Evolutionary conservation across 2,113 vertebrate species (phyloP).

Genomic region (Lathamus discolor): DNA sequence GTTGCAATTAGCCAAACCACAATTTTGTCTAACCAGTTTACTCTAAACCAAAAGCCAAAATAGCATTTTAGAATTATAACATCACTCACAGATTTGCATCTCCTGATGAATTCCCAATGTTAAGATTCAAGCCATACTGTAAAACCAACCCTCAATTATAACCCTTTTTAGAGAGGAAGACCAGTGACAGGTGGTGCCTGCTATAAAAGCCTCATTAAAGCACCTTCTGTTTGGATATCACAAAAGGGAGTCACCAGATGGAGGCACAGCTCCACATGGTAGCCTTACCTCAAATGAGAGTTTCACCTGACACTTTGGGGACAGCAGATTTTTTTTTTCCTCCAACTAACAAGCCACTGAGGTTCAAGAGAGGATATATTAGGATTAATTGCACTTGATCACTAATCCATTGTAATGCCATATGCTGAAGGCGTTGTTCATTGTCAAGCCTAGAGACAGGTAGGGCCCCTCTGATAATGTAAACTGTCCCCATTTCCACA

Average conservation of each 20-base stretch:
- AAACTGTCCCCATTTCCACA: conserved; percentile 68
- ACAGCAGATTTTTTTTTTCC: conserved; percentile 58
- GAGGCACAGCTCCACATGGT: conserved; percentile 77
- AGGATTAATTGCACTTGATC: conserved; percentile 80
- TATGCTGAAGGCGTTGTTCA: conserved; percentile 75
- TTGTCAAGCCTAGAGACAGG: conserved; percentile 75
- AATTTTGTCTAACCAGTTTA: conserved; percentile 70
- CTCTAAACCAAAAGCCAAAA: conserved; percentile 72
- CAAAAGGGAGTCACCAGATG: conserved; percentile 81
- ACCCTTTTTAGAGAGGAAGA: conserved; percentile 73
- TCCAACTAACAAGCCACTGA: conserved; percentile 71
- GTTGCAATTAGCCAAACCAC: conserved; percentile 75
- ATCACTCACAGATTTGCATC: conserved; percentile 71
- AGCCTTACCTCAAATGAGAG: conserved; percentile 75
- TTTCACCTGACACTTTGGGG: conserved; percentile 77
- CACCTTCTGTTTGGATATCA: conserved; percentile 81
- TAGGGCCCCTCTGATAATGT: conserved; percentile 73
- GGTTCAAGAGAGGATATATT: conserved; percentile 77
- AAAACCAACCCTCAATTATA: conserved; percentile 78
- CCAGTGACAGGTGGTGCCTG: conserved; percentile 79
- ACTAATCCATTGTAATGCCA: conserved; percentile 76
- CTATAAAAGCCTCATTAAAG: conserved; percentile 83
- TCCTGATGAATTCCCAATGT: conserved; percentile 76
- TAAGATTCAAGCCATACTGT: conserved; percentile 73
- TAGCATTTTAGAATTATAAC: conserved; percentile 71